These are phyloP conservation scores for Euproctis similis DNA, from an alignment of 2,888 invertebrate genomes.

Conservation along the genomic window DNA sequence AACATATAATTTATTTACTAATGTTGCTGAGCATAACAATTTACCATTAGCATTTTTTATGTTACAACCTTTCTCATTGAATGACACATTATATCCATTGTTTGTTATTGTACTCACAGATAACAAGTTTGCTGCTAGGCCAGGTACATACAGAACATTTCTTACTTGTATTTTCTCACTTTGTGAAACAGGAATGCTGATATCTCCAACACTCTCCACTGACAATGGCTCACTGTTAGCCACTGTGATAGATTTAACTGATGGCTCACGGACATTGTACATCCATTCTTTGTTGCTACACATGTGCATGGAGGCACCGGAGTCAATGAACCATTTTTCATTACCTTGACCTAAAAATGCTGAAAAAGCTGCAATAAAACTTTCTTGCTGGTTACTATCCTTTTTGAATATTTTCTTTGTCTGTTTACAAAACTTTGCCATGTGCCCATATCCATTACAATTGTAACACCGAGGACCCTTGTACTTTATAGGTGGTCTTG, in stretches of 20 bases:
- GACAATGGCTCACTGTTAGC: conserved; percentile 15
- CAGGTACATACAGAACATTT: conserved; percentile 23
- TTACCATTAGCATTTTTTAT: conserved; percentile 5
- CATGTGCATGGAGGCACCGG: conserved; percentile 4
- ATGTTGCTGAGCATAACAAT: conserved; percentile 9
- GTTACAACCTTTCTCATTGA: conserved; percentile 9
- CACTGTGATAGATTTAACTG: conserved; percentile 15
- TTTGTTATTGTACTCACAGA: conserved; percentile 10
- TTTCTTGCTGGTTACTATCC: not conserved
- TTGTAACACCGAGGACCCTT: no score
- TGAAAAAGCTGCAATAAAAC: conserved; percentile 10
- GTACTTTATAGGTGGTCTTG: no score
- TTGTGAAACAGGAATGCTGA: conserved; percentile 4
- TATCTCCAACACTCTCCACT: not conserved
- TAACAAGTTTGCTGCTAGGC: conserved; percentile 15
- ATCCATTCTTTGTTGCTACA: conserved; percentile 8
- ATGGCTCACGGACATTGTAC: conserved; percentile 3
- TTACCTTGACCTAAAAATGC: conserved; percentile 14
- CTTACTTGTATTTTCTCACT: conserved; percentile 13
- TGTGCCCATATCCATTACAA: no score
- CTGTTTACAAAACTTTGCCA: no score
- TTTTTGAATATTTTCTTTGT: no score
- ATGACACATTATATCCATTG: conserved; percentile 11
- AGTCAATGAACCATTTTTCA: not conserved
- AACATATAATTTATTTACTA: conserved; percentile 10